These are phyloP conservation scores for Phrynocephalus forsythii DNA, from an alignment of 2,797 vertebrate species.

Conservation along the genomic window DNA sequence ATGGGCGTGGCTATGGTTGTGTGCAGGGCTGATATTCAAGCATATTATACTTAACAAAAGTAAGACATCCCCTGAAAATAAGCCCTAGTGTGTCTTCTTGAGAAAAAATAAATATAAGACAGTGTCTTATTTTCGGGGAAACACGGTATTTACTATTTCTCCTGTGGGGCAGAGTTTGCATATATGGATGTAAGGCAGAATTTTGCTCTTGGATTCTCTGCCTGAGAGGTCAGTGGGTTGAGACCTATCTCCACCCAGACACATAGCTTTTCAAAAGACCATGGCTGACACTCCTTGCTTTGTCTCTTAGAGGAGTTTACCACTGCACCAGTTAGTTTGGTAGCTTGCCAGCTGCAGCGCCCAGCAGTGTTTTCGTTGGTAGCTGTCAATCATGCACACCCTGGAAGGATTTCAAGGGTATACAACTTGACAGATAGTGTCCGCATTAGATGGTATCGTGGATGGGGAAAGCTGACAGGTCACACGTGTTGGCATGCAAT, in stretches of 20 bases:
- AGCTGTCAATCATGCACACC: slow-evolving; percentile 24
- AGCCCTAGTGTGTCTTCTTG: too few relatives aligned
- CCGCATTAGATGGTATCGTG: slow-evolving; percentile 15
- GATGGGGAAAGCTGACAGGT: slow-evolving; percentile 16
- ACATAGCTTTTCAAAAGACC: neutral
- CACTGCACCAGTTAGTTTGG: slow-evolving; percentile 6
- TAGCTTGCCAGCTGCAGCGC: neutral
- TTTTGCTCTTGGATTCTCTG: neutral
- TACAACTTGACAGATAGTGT: neutral
- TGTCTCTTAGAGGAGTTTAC: slow-evolving; percentile 6
- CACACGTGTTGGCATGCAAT: slow-evolving; percentile 17
- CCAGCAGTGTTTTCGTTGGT: slow-evolving; percentile 18
- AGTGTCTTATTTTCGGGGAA: too few relatives aligned
- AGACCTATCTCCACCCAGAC: neutral
- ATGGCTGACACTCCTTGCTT: neutral
- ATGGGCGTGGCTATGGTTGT: too few relatives aligned
- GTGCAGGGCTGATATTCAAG: too few relatives aligned
- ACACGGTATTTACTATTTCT: neutral
- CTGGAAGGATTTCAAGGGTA: neutral
- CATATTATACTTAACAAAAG: too few relatives aligned
- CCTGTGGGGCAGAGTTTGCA: neutral
- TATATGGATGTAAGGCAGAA: neutral
- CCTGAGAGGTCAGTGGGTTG: neutral
- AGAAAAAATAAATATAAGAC: neutral
- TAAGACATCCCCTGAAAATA: too few relatives aligned